These are phyloP conservation scores for Orussus abietinus DNA, from an alignment of 1,140 invertebrate genomes.

Conservation along the genomic window DNA sequence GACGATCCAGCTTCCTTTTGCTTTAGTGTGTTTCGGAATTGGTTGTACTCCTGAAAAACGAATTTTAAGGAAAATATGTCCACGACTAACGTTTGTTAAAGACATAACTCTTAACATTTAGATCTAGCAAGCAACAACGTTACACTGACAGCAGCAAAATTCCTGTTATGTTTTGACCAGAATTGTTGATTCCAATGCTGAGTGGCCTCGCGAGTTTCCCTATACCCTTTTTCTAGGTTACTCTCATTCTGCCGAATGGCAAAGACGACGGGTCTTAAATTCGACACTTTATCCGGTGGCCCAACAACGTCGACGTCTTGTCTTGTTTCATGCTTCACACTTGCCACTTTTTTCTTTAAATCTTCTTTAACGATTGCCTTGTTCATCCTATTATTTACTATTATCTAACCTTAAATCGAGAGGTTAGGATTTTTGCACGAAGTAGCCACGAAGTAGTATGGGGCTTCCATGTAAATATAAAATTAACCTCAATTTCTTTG, in stretches of 20 bases:
- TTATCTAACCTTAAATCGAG: too few species aligned
- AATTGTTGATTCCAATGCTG: slow-evolving; percentile 80
- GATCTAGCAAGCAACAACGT: background rate
- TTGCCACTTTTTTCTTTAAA: too few species aligned
- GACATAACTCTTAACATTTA: slow-evolving; percentile 3
- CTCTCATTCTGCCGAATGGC: slow-evolving; percentile 63
- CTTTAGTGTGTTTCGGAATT: slow-evolving; percentile 59
- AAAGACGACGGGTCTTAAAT: slow-evolving; percentile 69
- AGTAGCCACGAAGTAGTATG: too few species aligned
- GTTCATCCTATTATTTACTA: too few species aligned
- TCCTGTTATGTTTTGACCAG: slow-evolving; percentile 73
- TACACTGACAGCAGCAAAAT: slow-evolving; percentile 57
- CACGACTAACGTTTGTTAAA: background rate
- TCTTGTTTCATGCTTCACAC: too few species aligned
- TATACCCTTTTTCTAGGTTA: slow-evolving; percentile 59
- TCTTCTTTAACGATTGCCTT: too few species aligned
- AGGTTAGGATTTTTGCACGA: too few species aligned
- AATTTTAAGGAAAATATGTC: slow-evolving; percentile 1
- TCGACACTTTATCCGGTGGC: slow-evolving; percentile 74
- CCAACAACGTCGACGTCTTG: too few species aligned
- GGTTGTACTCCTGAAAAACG: slow-evolving; percentile 62
- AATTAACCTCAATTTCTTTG: too few species aligned
- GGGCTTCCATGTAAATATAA: too few species aligned
- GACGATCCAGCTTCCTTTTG: slow-evolving; percentile 52
- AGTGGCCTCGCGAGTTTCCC: slow-evolving; percentile 61